phyloP scores from a whole-genome alignment of 2,888 invertebrate species.

The Clostera curtula region DNA sequence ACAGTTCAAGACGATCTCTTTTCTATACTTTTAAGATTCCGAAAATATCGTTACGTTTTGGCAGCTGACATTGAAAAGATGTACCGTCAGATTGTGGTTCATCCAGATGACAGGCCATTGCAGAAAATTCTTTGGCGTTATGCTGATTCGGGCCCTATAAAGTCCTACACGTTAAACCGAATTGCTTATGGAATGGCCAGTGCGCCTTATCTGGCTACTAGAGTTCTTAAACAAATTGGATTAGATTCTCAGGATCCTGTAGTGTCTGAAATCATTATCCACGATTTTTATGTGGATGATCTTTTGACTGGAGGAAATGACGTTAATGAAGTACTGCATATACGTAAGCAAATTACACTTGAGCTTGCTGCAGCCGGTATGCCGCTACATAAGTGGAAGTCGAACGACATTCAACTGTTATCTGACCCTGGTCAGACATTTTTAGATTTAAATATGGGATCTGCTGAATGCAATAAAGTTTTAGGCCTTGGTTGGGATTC shows the following conservation, averaged over 20 bases:
- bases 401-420: neutral
- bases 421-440: neutral
- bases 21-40: constrained; percentile 2
- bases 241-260: constrained; percentile 10
- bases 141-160: neutral
- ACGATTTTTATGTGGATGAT: constrained; percentile 25
- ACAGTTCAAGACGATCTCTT: constrained; percentile 2
- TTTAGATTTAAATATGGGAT: constrained; percentile 1
- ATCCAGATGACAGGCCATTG: constrained; percentile 1
- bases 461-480: constrained; percentile 1
- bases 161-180: neutral
- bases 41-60: neutral
- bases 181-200: constrained; percentile 11
- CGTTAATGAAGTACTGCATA: neutral
- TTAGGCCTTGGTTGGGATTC: constrained; percentile 2
- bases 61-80: constrained; percentile 1
- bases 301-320: constrained; percentile 8
- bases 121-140: neutral
- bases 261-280: constrained; percentile 13
- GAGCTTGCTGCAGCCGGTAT: constrained; percentile 3
- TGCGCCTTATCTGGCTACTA: constrained; percentile 19
- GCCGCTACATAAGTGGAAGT: constrained; percentile 5
- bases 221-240: constrained; percentile 19
- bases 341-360: constrained; percentile 1
- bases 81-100: constrained; percentile 2